Conservation (phyloP, 2,797 vertebrate species). For the Poeciliopsis paucimaculata region DNA sequence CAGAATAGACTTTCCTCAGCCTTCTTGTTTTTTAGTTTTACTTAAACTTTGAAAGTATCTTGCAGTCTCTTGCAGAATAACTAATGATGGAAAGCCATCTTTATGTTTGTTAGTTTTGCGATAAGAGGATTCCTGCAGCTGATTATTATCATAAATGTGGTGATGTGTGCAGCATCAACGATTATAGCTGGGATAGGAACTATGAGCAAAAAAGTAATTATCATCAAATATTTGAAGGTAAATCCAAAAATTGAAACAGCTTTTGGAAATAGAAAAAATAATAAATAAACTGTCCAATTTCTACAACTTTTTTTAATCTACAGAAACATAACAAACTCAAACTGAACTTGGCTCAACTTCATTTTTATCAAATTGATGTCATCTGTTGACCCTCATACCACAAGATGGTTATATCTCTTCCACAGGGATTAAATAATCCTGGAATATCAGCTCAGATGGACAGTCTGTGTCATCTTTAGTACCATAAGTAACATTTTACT, state of each 20-base stretch:
- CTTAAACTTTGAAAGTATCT: background rate
- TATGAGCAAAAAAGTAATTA: background rate
- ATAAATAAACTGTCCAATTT: slow-evolving; percentile 14
- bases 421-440: slow-evolving; percentile 30
- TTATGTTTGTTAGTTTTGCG: background rate
- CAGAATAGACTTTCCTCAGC: background rate
- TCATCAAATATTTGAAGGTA: background rate
- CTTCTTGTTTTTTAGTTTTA: background rate
- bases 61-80: background rate
- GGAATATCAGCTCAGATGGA: slow-evolving; percentile 20
- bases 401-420: slow-evolving; percentile 29
- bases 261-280: background rate
- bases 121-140: slow-evolving; percentile 5
- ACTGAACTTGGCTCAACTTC: slow-evolving; percentile 10
- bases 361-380: slow-evolving; percentile 8
- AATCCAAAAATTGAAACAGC: background rate
- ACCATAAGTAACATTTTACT: background rate
- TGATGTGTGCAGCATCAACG: slow-evolving; percentile 10
- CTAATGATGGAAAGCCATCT: background rate
- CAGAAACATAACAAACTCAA: slow-evolving; percentile 43
- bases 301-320: slow-evolving; percentile 11
- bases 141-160: background rate
- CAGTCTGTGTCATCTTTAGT: slow-evolving; percentile 1
- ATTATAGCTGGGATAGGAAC: slow-evolving; percentile 1
- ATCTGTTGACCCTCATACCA: slow-evolving; percentile 6